Evolutionary conservation across 2,797 vertebrate species (phyloP).

Genomic region (Luscinia megarhynchos): DNA sequence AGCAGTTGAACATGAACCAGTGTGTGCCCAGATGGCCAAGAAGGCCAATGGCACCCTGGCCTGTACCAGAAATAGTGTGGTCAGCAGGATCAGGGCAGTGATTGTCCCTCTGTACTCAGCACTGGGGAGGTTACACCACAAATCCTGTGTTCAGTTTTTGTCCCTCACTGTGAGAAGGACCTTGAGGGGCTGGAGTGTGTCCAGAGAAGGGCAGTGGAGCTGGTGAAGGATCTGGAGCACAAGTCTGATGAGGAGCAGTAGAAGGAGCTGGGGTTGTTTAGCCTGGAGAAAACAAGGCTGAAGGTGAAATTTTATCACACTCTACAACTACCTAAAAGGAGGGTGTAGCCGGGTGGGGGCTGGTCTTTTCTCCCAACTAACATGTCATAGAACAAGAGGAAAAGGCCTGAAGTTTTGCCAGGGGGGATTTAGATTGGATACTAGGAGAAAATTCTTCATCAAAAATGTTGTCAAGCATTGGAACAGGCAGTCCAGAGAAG

Average conservation of each 20-base stretch:
- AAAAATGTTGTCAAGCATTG: neutral
- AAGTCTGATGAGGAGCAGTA: neutral
- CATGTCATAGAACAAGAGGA: neutral
- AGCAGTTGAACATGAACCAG: neutral
- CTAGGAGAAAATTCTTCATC: neutral
- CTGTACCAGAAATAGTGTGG: neutral
- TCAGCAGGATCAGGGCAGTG: neutral
- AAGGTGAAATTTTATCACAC: neutral
- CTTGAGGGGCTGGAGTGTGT: fast-evolving
- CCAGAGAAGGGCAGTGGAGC: neutral
- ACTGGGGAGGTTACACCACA: neutral
- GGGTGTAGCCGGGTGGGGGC: neutral
- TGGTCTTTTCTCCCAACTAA: neutral
- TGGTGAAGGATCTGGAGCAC: neutral
- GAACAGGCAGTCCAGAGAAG: neutral
- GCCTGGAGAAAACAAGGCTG: neutral
- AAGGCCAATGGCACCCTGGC: neutral
- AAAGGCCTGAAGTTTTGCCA: neutral
- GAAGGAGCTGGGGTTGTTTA: neutral
- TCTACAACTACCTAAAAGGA: neutral
- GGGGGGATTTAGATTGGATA: neutral
- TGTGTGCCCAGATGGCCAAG: neutral
- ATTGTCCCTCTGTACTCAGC: neutral
- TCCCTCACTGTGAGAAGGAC: neutral
- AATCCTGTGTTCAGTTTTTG: neutral